phyloP scores from a whole-genome alignment of 2,797 vertebrate species.

The Hozukius guyotensis region DNA sequence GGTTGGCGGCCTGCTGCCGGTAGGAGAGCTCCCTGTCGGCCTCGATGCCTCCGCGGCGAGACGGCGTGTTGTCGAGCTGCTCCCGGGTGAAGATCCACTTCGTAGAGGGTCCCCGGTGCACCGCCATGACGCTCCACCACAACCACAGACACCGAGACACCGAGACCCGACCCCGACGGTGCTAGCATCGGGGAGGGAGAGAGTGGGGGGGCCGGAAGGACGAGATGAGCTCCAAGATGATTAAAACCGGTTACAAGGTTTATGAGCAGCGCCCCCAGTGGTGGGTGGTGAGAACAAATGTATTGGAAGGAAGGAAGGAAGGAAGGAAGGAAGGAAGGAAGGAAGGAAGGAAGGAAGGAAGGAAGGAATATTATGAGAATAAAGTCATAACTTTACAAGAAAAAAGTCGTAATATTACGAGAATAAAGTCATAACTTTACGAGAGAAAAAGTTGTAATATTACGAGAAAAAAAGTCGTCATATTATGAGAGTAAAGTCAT shows the following conservation, averaged over 20 bases:
- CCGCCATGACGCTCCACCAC: slow-evolving; percentile 84
- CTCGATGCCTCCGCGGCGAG: slow-evolving; percentile 93
- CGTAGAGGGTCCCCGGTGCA: slow-evolving; percentile 86
- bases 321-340: too few species aligned
- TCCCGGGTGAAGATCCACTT: slow-evolving; percentile 98
- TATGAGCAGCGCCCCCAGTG: slow-evolving; percentile 26
- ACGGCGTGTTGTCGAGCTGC: slow-evolving; percentile 94
- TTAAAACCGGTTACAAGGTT: not conserved
- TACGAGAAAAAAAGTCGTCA: too few species aligned
- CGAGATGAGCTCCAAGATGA: not conserved
- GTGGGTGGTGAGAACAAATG: not conserved
- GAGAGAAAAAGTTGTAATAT: too few species aligned
- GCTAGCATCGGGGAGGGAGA: slow-evolving; percentile 65
- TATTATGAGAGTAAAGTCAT: too few species aligned
- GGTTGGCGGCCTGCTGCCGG: slow-evolving; percentile 96
- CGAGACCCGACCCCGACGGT: slow-evolving; percentile 55
- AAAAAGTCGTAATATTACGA: too few species aligned
- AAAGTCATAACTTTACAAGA: too few species aligned
- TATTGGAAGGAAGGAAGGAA: too few species aligned
- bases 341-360: too few species aligned
- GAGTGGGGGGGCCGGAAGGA: slow-evolving; percentile 62
- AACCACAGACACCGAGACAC: too few species aligned
- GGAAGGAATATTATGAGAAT: too few species aligned
- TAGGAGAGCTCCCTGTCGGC: slow-evolving; percentile 95
- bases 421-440: too few species aligned